Evolutionary conservation across 2,113 vertebrate species (phyloP).

Genomic region (Piprites chloris): DNA sequence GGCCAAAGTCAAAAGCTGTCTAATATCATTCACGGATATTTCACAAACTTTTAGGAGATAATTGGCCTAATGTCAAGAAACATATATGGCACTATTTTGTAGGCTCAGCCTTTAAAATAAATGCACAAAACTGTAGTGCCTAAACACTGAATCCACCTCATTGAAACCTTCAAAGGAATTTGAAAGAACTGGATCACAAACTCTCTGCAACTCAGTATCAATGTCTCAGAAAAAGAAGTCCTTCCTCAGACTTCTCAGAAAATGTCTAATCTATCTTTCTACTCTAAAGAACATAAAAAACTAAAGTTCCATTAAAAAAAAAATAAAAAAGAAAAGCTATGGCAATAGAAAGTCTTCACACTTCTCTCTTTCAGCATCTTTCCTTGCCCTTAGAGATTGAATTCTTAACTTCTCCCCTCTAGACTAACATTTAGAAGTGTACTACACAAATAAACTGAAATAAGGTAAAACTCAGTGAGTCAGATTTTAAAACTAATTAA

Average conservation of each 20-base stretch:
- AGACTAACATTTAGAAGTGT: neutral
- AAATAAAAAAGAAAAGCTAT: neutral
- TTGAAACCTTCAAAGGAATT: neutral
- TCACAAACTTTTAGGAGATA: neutral
- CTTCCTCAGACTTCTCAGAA: neutral
- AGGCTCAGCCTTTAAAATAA: neutral
- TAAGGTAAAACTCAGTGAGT: neutral
- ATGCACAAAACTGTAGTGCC: neutral
- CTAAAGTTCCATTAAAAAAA: neutral
- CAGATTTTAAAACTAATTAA: neutral
- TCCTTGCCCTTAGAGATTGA: neutral
- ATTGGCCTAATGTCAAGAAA: neutral
- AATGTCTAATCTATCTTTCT: neutral
- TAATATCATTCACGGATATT: neutral
- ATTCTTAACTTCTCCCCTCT: neutral
- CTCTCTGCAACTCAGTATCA: neutral
- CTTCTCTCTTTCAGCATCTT: neutral
- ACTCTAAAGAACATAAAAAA: neutral
- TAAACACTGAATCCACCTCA: neutral
- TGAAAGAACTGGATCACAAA: neutral
- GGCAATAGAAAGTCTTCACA: neutral
- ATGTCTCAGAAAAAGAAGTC: neutral
- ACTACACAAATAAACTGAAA: neutral
- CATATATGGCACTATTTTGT: neutral
- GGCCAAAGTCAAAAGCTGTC: neutral